Evolutionary conservation across 2,113 vertebrate species (phyloP).

Genomic region (Machaerirhynchus nigripectus): DNA sequence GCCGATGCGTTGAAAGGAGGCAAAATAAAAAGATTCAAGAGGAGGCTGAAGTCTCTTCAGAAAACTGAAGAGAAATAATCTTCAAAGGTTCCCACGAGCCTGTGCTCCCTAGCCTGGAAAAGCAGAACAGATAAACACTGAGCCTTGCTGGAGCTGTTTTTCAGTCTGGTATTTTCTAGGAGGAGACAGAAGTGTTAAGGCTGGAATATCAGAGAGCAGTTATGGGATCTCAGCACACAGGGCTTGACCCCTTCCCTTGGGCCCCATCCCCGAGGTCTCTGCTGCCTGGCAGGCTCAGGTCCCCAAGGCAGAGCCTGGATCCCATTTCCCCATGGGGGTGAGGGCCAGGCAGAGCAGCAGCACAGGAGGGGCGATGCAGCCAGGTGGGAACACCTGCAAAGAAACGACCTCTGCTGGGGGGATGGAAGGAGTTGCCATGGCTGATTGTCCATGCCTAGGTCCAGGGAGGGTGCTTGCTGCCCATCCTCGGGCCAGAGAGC

Average conservation of each 20-base stretch:
- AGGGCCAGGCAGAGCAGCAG: not conserved
- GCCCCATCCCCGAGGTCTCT: not conserved
- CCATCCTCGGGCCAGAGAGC: not conserved
- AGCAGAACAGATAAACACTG: not conserved
- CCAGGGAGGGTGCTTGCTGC: no score
- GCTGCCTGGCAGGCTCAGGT: not conserved
- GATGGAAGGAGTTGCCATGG: not conserved
- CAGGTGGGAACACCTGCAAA: not conserved
- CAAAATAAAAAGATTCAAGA: slow-evolving; percentile 28
- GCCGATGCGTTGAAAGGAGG: not conserved
- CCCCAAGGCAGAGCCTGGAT: not conserved
- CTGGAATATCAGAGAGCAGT: not conserved
- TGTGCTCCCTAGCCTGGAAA: not conserved
- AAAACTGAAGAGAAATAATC: slow-evolving; percentile 40
- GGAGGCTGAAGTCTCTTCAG: slow-evolving; percentile 16
- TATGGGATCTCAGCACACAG: not conserved
- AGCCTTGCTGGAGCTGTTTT: not conserved
- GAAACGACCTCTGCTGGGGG: not conserved
- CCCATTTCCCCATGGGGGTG: rapidly evolving
- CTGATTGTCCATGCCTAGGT: rapidly evolving
- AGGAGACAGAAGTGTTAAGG: not conserved
- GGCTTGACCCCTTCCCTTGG: not conserved
- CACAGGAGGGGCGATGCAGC: not conserved
- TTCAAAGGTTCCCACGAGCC: slow-evolving; percentile 21
- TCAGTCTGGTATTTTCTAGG: not conserved